Evolutionary conservation across 2,797 vertebrate species (phyloP).

Genomic region (Acridotheres tristis): DNA sequence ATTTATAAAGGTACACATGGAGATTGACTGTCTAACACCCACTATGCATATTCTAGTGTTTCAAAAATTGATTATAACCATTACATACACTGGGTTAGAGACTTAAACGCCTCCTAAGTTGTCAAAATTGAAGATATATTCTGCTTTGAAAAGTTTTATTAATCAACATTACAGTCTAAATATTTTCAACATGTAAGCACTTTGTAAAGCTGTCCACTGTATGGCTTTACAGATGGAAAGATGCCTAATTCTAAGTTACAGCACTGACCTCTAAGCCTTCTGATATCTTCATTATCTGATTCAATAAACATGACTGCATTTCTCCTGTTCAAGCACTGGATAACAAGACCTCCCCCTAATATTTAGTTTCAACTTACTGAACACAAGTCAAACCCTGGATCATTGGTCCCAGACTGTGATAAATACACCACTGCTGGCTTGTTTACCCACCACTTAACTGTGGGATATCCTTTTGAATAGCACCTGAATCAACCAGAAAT

Average conservation of each 20-base stretch:
- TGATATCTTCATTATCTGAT: not conserved
- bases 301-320: not conserved
- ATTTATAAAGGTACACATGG: not conserved
- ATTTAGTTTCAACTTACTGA: not conserved
- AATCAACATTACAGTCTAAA: not conserved
- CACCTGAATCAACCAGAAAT: not conserved
- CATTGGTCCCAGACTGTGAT: not conserved
- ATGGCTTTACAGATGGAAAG: not conserved
- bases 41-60: not conserved
- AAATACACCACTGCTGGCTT: not conserved
- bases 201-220: not conserved
- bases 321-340: not conserved
- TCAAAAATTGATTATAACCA: not conserved
- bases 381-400: not conserved
- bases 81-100: not conserved
- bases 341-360: not conserved
- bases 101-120: not conserved
- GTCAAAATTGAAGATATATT: not conserved
- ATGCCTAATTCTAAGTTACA: not conserved
- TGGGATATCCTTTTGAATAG: not conserved
- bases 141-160: not conserved
- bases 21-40: not conserved
- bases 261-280: not conserved
- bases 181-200: not conserved
- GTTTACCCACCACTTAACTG: not conserved